phyloP scores from a whole-genome alignment of 2,888 invertebrate genomes.

The Cryptocephalus moraei region DNA sequence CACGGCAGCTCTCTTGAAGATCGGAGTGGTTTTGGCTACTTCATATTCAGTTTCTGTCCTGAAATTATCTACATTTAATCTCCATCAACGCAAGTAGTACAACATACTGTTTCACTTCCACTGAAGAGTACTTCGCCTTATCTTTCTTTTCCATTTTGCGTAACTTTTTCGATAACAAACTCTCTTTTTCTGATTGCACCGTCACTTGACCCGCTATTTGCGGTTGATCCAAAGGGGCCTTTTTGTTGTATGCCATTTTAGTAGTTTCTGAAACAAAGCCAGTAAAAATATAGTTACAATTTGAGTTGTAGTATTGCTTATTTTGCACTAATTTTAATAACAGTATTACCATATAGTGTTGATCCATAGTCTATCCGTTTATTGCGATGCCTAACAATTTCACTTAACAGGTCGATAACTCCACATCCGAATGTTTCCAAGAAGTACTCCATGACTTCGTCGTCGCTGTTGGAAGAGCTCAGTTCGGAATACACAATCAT shows the following conservation, averaged over 20 bases:
- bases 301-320: neutral
- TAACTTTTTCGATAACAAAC: slow-evolving; percentile 60
- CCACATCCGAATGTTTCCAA: slow-evolving; percentile 87
- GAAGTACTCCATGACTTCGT: slow-evolving; percentile 68
- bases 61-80: slow-evolving; percentile 2
- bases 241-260: slow-evolving; percentile 3
- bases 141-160: slow-evolving; percentile 78
- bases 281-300: slow-evolving; percentile 2
- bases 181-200: slow-evolving; percentile 77
- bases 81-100: neutral
- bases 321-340: neutral
- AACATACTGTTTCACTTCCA: slow-evolving; percentile 19
- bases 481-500: slow-evolving; percentile 20
- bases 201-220: slow-evolving; percentile 67
- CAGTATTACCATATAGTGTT: slow-evolving; percentile 10
- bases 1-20: slow-evolving; percentile 29
- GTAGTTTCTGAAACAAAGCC: slow-evolving; percentile 5
- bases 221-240: too few relatives aligned
- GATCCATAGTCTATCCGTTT: slow-evolving; percentile 21
- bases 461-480: slow-evolving; percentile 26
- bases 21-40: slow-evolving; percentile 21
- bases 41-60: slow-evolving; percentile 25
- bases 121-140: slow-evolving; percentile 25
- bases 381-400: slow-evolving; percentile 30
- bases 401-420: slow-evolving; percentile 32